Evolutionary conservation across 2,113 vertebrate genomes (phyloP).

Genomic region (Uria aalge): DNA sequence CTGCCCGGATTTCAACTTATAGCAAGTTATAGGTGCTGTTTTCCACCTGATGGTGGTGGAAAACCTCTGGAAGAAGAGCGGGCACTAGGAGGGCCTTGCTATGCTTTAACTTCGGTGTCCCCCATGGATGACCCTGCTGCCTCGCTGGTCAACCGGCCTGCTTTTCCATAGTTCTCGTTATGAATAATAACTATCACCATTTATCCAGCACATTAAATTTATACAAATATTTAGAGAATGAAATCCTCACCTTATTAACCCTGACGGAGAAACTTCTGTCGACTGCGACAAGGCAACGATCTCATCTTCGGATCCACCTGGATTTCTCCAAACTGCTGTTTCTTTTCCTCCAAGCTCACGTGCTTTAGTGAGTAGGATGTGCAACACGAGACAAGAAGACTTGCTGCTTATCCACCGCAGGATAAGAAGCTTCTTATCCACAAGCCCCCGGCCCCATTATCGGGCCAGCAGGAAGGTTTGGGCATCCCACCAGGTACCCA

Average conservation of each 20-base stretch:
- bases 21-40: background rate
- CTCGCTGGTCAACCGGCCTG: background rate
- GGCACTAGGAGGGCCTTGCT: background rate
- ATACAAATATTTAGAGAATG: background rate
- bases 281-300: too few relatives aligned
- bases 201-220: background rate
- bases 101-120: rapidly evolving
- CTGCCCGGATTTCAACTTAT: background rate
- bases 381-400: background rate
- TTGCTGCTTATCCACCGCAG: rapidly evolving
- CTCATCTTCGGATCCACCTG: background rate
- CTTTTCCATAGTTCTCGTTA: background rate
- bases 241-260: background rate
- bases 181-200: rapidly evolving
- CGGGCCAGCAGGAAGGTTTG: rapidly evolving
- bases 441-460: background rate
- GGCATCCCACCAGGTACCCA: rapidly evolving
- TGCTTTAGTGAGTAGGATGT: rapidly evolving
- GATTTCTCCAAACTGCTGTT: background rate
- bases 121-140: background rate
- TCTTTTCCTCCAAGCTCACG: background rate
- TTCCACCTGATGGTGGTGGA: background rate
- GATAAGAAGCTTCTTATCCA: background rate
- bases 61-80: background rate
- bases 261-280: background rate